A percentile compares a stretch with the other conserved stretches of the same genome.
Conservation (phyloP, 2,888 invertebrate species). For the Caenorhabditis sp. region DNA sequence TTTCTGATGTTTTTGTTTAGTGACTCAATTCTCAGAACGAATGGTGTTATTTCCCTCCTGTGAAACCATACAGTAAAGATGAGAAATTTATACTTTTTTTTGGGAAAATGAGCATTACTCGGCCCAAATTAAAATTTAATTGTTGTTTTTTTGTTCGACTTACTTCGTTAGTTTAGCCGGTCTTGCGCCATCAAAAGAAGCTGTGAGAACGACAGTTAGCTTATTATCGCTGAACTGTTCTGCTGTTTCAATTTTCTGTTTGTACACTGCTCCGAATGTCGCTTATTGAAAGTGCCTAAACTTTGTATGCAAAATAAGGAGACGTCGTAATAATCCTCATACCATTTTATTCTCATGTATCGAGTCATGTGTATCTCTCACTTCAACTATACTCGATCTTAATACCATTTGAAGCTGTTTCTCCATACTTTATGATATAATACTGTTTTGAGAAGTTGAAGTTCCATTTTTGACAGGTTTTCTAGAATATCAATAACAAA, state of each 20-base stretch:
- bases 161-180: neutral
- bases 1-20: neutral
- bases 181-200: neutral
- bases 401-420: neutral
- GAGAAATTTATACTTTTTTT: no score
- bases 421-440: neutral
- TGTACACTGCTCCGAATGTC: neutral
- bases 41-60: neutral
- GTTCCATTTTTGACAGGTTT: neutral
- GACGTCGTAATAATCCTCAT: no score
- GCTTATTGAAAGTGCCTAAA: neutral
- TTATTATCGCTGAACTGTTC: neutral
- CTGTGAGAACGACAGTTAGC: neutral
- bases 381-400: neutral
- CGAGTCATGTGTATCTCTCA: neutral
- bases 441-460: neutral
- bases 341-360: neutral
- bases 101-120: no score
- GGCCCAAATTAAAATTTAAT: no score
- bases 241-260: neutral
- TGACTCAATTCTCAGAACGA: neutral
- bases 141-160: neutral
- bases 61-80: no score
- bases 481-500: neutral
- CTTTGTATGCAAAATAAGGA: neutral